These are phyloP conservation scores for Acanthis flammea DNA, from an alignment of 2,797 vertebrate species.

Conservation along the genomic window DNA sequence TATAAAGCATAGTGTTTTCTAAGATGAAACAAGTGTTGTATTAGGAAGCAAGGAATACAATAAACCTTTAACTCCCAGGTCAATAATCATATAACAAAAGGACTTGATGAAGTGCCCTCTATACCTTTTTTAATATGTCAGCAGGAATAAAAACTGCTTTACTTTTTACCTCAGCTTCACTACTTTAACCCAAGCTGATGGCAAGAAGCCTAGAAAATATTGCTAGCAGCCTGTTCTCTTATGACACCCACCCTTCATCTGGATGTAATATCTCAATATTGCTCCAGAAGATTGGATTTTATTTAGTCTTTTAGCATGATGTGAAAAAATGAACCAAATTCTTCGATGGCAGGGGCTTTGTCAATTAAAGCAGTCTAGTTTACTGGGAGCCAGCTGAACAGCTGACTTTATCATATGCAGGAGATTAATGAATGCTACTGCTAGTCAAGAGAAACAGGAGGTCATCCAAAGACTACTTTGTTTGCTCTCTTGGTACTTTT, in stretches of 20 bases:
- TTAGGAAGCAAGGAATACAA: constrained; percentile 61
- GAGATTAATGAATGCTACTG: constrained; percentile 67
- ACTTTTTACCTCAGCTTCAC: constrained; percentile 41
- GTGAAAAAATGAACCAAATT: constrained; percentile 67
- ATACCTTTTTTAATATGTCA: constrained; percentile 7
- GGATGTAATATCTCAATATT: constrained; percentile 76
- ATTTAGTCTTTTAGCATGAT: constrained; percentile 70
- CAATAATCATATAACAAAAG: constrained; percentile 31
- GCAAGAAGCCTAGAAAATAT: constrained; percentile 73
- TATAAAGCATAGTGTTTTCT: constrained; percentile 32
- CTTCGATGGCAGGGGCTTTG: constrained; percentile 60
- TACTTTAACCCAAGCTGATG: constrained; percentile 64
- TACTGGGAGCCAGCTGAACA: constrained; percentile 35
- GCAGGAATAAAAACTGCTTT: constrained; percentile 46
- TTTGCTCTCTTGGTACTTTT: constrained; percentile 35
- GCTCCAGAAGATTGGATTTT: constrained; percentile 71
- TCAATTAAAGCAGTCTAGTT: constrained; percentile 54
- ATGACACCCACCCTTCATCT: constrained; percentile 72
- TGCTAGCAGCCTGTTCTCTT: constrained; percentile 66
- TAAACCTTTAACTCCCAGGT: constrained; percentile 23
- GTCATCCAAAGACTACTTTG: constrained; percentile 62
- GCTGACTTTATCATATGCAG: constrained; percentile 56
- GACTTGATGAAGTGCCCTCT: constrained; percentile 33
- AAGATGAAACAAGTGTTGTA: constrained; percentile 57
- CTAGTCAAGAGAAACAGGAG: constrained; percentile 56